Evolutionary conservation across 2,113 vertebrate genomes (phyloP), one percentile per base, ranked within the genome.

Genomic region (Pogonocichla stellata): DNA sequence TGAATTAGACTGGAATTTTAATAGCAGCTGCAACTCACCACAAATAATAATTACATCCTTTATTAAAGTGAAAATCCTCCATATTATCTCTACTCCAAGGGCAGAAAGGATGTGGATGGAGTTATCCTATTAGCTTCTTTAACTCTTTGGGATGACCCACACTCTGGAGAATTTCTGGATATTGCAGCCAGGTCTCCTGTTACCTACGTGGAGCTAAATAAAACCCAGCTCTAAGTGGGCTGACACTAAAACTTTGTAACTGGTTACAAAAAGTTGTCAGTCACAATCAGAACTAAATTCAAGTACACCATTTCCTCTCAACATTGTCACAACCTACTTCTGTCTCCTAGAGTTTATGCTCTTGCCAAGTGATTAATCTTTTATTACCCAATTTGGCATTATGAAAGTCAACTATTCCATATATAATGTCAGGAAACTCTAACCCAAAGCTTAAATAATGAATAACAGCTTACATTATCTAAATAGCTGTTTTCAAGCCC

Each of bases 151-250:
- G 26, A 57, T 34, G 25, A 61, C 5, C 24, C 33, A 48, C 16
- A 6, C 64, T 20, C 31, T 1, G 7, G 2, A 25, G 36, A 45
- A 66, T 18, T 74, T 33, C 18, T 73, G 42, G 22, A 9, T 38
- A 9, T 3, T 62, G 47, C 51, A 70, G 14, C 28, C 51, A 80
- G 17, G 23, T 45, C 38, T 58, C n/a, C 84, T 73, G 38, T 28
- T 19, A 33, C 4, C 38, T 8, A 6, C 25, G 8, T 0, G 4
- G 16, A 54, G 24, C 18, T 42, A 40, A 80, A 26, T 10, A 64
- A 50, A 72, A 33, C 14, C 7, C 12, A 82, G 28, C 13, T 48
- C 54, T 0, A 23, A 58, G 5, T 38, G 34, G 42, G 58, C 40
- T 47, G 58, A 34, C 47, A 61, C 42, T 48, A 54, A 33, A 24